Base-by-base conservation (phyloP, 1,140 invertebrate species). In the Battus philenor region DNA sequence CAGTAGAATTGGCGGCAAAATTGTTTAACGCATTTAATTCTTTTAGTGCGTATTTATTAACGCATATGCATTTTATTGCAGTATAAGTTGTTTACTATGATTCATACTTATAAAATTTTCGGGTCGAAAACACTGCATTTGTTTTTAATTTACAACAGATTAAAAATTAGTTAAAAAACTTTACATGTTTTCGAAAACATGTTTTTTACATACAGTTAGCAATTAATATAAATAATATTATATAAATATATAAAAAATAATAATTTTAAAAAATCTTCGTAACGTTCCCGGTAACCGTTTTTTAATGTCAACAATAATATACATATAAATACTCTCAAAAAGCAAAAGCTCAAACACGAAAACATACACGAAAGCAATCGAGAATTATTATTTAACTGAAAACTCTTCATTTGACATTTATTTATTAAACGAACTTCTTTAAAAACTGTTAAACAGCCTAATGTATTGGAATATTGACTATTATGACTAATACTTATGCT, bases 401-500 rank as follows among this genome's bases (percentile, higher is more conserved):
- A 41, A 1, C 16, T 15, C n/a, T 8, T 41, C 26, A 27, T n/a
- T 29, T 27, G 15, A 30, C 10, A 11, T 30, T 33, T 27, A 6
- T 13, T 33, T 44, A 47, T 27, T 39, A 53, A 56, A 60, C 38
- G 29, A 47, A 43, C 47, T 27, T 24, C 41, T 47, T 66, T 41
- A 41, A 54, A 48, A 59, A 84, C 77, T 79, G 80, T 84, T 61
- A 73, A 60, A 84, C 79, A 84, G 79, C 73, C 72, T 73, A 72
- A 71, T 44, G 53, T 62, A 46, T 60, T 61, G 59, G 62, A 60
- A 70, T 80, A 78, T 83, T 84, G 73, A 81, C 80, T 81, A 84
- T 77, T 75, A 80, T 49, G 47, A 48, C 75, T 84, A 84, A 68
- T n/a, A 51, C 62, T 74, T 72, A 68, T 20, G 44, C 43, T 36